Base-by-base conservation (phyloP, 2,113 vertebrate genomes). In the Orientallactaga bullata region DNA sequence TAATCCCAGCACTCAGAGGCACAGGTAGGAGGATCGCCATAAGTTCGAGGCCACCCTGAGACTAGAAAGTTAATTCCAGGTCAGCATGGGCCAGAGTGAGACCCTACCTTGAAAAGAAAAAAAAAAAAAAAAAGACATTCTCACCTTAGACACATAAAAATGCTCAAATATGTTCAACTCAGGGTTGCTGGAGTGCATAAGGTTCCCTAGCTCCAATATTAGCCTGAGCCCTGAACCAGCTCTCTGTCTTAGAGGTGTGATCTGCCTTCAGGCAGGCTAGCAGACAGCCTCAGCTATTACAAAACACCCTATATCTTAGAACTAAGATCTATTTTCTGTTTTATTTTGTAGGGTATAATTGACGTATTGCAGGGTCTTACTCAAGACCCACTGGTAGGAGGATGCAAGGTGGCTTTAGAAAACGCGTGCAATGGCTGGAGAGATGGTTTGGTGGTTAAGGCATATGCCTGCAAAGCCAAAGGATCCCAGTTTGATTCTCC, bases 351-450 rank as follows among this genome's bases (percentile, higher is more conserved):
- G 28, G 39, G 24, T 3, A n/a, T n/a, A 17, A 69, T 68, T 28
- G 51, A 35, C 24, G 5, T 76, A 30, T 63, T 61, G 66, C 23
- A 74, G 8, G 63, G 3, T 30, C 11, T 77, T 85, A 3, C 55
- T 73, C 26, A 84, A 90, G 61, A 26, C 1, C 9, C 37, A 21
- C 20, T 18, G 35, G 51, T 23, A 58, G 55, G 21, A 74, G 51
- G 60, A 37, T 60, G 32, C 69, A 88, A 85, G 63, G 28, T 47
- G 3, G 28, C n/a, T 81, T 92, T 85, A 63, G 68, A 71, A 94
- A 82, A 94, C 37, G n/a, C n/a, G n/a, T n/a, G n/a, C n/a, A n/a
- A n/a, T n/a, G n/a, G n/a, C n/a, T n/a, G n/a, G n/a, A n/a, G n/a
- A n/a, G n/a, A n/a, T n/a, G n/a, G n/a, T n/a, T n/a, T n/a, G n/a